phyloP scores from a whole-genome alignment of 2,797 vertebrate species.

The Brotula barbata region DNA sequence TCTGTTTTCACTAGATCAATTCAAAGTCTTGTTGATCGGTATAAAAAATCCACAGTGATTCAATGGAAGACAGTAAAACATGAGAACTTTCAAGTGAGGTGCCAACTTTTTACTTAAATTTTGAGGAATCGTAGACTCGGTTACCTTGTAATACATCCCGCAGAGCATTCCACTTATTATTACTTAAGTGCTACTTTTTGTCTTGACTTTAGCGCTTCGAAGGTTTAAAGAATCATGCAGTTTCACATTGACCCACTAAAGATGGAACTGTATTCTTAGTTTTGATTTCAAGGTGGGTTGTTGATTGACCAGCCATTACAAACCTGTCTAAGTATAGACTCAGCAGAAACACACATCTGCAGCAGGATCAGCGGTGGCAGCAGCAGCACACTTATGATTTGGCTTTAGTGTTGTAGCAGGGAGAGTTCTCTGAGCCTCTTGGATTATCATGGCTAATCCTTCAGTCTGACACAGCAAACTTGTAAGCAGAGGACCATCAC shows the following conservation, averaged over 20 bases:
- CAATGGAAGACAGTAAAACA: no score
- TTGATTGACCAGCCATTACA: slow-evolving; percentile 59
- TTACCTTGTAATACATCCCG: no score
- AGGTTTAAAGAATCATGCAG: slow-evolving; percentile 8
- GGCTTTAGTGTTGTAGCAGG: slow-evolving; percentile 23
- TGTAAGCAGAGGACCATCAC: slow-evolving; percentile 33
- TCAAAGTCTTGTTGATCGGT: no score
- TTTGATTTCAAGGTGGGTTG: slow-evolving; percentile 33
- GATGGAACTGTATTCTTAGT: slow-evolving; percentile 13
- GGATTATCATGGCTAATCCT: slow-evolving; percentile 74
- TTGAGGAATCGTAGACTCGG: no score
- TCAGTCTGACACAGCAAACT: slow-evolving; percentile 70
- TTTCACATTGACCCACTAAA: slow-evolving; percentile 10
- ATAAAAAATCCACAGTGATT: neutral
- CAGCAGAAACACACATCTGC: slow-evolving; percentile 46
- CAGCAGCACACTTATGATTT: slow-evolving; percentile 30
- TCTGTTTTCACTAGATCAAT: no score
- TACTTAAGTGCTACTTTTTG: slow-evolving; percentile 1
- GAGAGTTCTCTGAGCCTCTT: slow-evolving; percentile 56
- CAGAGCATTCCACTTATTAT: slow-evolving; percentile 1
- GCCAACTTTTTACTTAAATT: no score
- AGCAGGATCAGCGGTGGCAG: slow-evolving; percentile 44
- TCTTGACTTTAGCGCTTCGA: slow-evolving; percentile 8
- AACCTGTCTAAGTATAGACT: slow-evolving; percentile 54
- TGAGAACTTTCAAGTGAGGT: no score